phyloP scores from a whole-genome alignment of 2,113 vertebrate genomes.

The Ceyx melanurus region DNA sequence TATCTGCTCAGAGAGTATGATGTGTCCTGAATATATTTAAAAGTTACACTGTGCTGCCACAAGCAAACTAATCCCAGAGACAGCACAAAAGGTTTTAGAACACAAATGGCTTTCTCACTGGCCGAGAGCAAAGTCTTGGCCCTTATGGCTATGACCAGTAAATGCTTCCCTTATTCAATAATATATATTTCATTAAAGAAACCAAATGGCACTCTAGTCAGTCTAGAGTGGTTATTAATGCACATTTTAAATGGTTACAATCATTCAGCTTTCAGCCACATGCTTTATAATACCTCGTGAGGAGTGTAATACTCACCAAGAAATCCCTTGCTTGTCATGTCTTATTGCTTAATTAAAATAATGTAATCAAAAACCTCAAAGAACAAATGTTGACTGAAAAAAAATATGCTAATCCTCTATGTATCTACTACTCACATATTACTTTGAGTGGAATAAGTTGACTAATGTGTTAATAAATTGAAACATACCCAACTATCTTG shows the following conservation, averaged over 20 bases:
- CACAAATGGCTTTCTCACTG: not conserved
- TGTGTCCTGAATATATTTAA: not conserved
- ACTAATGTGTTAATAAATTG: slow-evolving; percentile 59
- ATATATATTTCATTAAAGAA: not conserved
- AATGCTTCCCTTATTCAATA: not conserved
- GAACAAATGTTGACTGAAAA: slow-evolving; percentile 61
- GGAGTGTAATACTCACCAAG: not conserved
- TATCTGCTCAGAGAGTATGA: not conserved
- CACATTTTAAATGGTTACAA: not conserved
- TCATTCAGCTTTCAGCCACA: not conserved
- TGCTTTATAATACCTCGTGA: not conserved
- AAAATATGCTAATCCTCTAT: slow-evolving; percentile 48
- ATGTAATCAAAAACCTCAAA: slow-evolving; percentile 48
- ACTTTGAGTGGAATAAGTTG: slow-evolving; percentile 47
- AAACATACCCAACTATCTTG: slow-evolving; percentile 51
- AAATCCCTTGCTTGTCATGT: slow-evolving; percentile 22
- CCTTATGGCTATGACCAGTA: not conserved
- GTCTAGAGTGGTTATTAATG: not conserved
- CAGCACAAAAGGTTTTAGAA: not conserved
- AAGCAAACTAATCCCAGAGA: not conserved
- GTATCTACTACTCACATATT: slow-evolving; percentile 43
- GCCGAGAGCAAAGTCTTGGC: not conserved
- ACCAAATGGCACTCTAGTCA: not conserved
- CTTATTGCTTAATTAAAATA: slow-evolving; percentile 67
- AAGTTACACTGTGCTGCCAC: not conserved